Percentiles rank a stretch among this genome's conserved stretches.
phyloP scores from a whole-genome alignment of 2,888 invertebrate genomes.

The Punctoribates punctum region DNA sequence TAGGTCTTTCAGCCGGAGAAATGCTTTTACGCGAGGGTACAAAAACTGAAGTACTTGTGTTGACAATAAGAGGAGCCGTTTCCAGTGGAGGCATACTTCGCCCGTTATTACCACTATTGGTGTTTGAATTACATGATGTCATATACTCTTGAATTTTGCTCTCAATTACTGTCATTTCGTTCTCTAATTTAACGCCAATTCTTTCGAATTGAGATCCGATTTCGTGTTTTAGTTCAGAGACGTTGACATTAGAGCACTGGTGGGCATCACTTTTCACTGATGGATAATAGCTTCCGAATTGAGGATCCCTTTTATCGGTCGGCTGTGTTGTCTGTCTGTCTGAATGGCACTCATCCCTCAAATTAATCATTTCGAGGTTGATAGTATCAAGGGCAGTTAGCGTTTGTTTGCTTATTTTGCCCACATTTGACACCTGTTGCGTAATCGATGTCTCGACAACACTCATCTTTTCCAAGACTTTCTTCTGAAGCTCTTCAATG shows the following conservation, averaged over 20 bases:
- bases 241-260: neutral
- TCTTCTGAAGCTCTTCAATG: slow-evolving; percentile 45
- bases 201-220: neutral
- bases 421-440: neutral
- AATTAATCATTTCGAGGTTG: slow-evolving; percentile 2
- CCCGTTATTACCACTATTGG: neutral
- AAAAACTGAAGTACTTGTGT: neutral
- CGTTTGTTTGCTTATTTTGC: neutral
- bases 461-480: slow-evolving; percentile 44
- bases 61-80: neutral
- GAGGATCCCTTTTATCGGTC: too few species aligned
- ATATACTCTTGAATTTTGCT: neutral
- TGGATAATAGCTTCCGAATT: too few species aligned
- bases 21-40: neutral
- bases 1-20: neutral
- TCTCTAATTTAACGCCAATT: neutral
- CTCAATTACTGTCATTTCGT: slow-evolving; percentile 15
- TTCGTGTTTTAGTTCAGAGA: neutral
- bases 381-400: neutral
- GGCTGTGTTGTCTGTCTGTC: neutral
- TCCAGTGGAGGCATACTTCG: neutral
- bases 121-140: neutral
- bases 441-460: neutral
- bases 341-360: neutral
- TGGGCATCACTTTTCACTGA: neutral